Percentiles rank a stretch among this genome's conserved stretches.
Evolutionary conservation across 1,140 invertebrate genomes (phyloP).

Genomic region (Drosophila parvula): DNA sequence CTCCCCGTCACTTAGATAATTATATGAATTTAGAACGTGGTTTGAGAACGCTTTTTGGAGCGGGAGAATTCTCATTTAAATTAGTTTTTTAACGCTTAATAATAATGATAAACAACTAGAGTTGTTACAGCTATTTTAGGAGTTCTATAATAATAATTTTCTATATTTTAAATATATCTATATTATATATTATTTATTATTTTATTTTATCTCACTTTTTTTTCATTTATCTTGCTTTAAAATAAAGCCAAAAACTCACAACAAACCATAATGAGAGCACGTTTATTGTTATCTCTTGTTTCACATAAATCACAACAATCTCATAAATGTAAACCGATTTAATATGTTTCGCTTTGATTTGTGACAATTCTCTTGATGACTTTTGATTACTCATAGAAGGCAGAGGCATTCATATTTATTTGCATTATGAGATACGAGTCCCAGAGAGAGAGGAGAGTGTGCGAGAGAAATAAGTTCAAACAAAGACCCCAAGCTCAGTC

Average conservation of each 20-base stretch:
- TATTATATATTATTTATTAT: too few species aligned
- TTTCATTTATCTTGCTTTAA: background rate
- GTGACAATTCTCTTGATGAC: slow-evolving; percentile 26
- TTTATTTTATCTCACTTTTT: too few species aligned
- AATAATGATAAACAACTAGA: background rate
- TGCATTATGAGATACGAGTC: slow-evolving; percentile 45
- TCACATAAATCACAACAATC: slow-evolving; percentile 25
- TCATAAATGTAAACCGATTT: slow-evolving; percentile 30
- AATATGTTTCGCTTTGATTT: slow-evolving; percentile 12
- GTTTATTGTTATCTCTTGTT: background rate
- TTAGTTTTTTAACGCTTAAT: background rate
- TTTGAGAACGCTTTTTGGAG: slow-evolving; percentile 27
- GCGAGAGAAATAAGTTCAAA: background rate
- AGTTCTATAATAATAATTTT: too few species aligned
- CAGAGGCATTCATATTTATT: slow-evolving; percentile 67
- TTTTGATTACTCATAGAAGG: slow-evolving; percentile 54
- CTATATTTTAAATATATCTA: too few species aligned
- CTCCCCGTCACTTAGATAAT: slow-evolving; percentile 37
- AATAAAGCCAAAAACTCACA: background rate
- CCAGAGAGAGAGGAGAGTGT: background rate
- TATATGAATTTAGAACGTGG: slow-evolving; percentile 31
- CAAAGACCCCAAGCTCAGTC: slow-evolving; percentile 32
- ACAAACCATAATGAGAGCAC: slow-evolving; percentile 1
- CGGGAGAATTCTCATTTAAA: background rate
- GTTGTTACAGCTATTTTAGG: background rate